Evolutionary conservation across 1,140 invertebrate species (phyloP).

Genomic region (Lordiphosa clarofinis): DNA sequence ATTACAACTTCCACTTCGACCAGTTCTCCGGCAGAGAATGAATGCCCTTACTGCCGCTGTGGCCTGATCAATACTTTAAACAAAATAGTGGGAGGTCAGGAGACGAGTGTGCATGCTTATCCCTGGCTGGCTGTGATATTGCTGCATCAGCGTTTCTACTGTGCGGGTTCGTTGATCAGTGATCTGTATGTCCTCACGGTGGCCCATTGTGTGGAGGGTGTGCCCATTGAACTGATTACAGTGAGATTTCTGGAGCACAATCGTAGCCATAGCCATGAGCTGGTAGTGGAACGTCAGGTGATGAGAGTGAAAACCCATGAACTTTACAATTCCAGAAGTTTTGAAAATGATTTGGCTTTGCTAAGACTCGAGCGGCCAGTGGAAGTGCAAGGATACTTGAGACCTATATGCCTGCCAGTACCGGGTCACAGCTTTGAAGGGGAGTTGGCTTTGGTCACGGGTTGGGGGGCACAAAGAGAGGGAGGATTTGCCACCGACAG

Average conservation of each 20-base stretch:
- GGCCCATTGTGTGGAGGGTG: constrained; percentile 79
- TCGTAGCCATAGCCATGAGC: constrained; percentile 48
- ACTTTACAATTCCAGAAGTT: constrained; percentile 85
- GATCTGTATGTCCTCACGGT: constrained; percentile 75
- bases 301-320: constrained; percentile 82
- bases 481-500: constrained; percentile 82
- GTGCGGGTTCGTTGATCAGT: constrained; percentile 86
- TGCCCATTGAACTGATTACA: constrained; percentile 83
- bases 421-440: constrained; percentile 83
- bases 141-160: constrained; percentile 86
- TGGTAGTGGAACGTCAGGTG: constrained; percentile 34
- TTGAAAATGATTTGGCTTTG: constrained; percentile 91
- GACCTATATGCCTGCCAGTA: constrained; percentile 87
- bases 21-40: constrained; percentile 22
- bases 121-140: constrained; percentile 87
- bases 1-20: constrained; percentile 3
- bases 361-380: constrained; percentile 85
- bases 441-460: constrained; percentile 82
- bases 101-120: constrained; percentile 85
- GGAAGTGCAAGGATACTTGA: constrained; percentile 81
- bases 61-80: constrained; percentile 84
- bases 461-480: constrained; percentile 85
- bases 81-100: constrained; percentile 87
- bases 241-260: constrained; percentile 86
- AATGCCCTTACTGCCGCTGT: constrained; percentile 82